Evolutionary conservation across 2,888 invertebrate species (phyloP).

Genomic region (Drosophila leonis): DNA sequence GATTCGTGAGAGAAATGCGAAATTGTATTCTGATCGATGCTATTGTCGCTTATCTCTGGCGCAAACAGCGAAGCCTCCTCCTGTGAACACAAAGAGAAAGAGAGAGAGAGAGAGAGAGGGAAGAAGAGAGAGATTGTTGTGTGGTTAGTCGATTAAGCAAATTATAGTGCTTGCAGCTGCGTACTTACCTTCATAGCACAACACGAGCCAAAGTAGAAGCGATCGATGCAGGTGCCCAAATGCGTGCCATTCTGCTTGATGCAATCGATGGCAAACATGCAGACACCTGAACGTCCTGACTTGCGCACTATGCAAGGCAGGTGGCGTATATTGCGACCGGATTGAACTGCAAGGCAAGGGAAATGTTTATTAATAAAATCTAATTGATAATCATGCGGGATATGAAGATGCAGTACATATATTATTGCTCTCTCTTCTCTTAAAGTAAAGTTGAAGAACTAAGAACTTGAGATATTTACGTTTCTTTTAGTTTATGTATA

Average conservation of each 20-base stretch:
- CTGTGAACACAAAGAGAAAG: constrained; percentile 19
- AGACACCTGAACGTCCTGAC: constrained; percentile 92
- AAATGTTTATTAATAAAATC: constrained; percentile 1
- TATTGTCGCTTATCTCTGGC: constrained; percentile 85
- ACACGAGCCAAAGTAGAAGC: constrained; percentile 97
- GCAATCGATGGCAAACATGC: constrained; percentile 98
- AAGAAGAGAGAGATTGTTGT: no score
- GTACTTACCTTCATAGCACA: constrained; percentile 89
- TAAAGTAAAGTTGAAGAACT: not conserved
- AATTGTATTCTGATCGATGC: constrained; percentile 86
- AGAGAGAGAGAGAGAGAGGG: not conserved
- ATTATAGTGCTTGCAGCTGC: not conserved
- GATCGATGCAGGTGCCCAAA: constrained; percentile 95
- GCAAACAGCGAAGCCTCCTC: constrained; percentile 76
- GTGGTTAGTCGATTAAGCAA: not conserved
- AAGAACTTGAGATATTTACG: no score
- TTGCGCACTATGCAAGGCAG: constrained; percentile 94
- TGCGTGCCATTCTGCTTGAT: constrained; percentile 96
- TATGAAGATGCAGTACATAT: not conserved
- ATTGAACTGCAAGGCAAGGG: constrained; percentile 87
- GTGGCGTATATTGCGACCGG: constrained; percentile 95
- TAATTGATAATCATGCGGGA: not conserved
- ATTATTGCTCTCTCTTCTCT: not conserved
- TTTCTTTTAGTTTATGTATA: no score
- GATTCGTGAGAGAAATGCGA: constrained; percentile 84